Conservation (phyloP, 1,140 invertebrate species). For the Ptiloglossa arizonensis region DNA sequence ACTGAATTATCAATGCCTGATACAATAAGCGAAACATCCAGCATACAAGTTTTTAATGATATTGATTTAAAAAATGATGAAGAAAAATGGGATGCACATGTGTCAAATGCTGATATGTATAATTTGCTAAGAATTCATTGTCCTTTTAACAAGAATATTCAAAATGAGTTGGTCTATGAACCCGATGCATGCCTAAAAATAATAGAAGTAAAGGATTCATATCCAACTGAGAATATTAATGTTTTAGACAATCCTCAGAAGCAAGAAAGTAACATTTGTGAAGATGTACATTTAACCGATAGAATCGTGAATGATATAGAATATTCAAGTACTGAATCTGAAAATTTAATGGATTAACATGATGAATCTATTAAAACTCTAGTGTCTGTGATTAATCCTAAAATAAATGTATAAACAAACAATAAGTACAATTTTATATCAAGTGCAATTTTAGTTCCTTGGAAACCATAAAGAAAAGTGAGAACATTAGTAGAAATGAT, state of each 20-base stretch:
- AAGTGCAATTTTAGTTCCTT: background rate
- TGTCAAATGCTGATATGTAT: background rate
- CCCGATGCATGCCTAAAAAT: background rate
- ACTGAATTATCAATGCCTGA: background rate
- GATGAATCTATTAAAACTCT: background rate
- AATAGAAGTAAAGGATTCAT: background rate
- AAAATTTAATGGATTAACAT: background rate
- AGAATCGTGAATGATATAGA: background rate
- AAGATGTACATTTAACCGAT: background rate
- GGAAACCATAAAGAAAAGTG: background rate
- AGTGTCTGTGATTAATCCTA: background rate
- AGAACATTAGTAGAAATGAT: constrained; percentile 15
- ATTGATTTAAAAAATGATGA: constrained; percentile 41
- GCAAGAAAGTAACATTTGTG: no score
- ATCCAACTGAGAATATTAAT: background rate
- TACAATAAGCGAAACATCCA: background rate
- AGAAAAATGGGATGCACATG: constrained; percentile 46
- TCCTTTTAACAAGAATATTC: background rate
- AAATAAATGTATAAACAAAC: background rate
- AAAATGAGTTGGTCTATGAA: background rate
- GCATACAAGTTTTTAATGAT: constrained; percentile 50
- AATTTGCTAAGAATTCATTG: background rate
- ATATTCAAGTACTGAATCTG: background rate
- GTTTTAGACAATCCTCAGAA: background rate
- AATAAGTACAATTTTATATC: background rate